A percentile compares a stretch with the other conserved stretches of the same genome.
Evolutionary conservation across 2,113 vertebrate genomes (phyloP).

Genomic region (Phainopepla nitens): DNA sequence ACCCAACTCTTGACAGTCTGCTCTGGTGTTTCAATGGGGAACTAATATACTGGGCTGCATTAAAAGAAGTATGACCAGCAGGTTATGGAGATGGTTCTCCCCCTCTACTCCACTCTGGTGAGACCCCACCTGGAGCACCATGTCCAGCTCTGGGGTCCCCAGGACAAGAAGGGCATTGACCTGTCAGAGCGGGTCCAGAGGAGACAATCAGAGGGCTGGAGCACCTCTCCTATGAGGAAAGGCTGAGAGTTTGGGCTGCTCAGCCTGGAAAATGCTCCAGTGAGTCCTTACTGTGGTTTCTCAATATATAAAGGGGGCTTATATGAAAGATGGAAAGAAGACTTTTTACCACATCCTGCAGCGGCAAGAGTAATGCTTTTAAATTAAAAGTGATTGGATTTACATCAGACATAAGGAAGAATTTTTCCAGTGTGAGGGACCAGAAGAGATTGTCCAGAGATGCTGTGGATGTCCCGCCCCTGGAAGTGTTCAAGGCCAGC

Average conservation of each 20-base stretch:
- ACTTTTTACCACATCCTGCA: not conserved
- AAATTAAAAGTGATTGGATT: not conserved
- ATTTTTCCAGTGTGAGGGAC: not conserved
- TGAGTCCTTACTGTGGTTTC: not conserved
- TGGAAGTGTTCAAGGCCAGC: not conserved
- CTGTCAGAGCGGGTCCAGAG: rapidly evolving
- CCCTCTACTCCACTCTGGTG: rapidly evolving
- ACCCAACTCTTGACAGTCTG: not conserved
- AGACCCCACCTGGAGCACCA: not conserved
- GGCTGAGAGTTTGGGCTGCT: not conserved
- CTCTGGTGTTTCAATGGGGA: not conserved
- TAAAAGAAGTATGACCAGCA: not conserved
- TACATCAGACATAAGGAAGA: not conserved
- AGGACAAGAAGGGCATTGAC: rapidly evolving
- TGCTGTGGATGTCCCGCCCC: not conserved
- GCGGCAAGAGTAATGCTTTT: not conserved
- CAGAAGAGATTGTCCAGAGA: not conserved
- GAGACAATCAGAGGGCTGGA: not conserved
- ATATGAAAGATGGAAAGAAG: not conserved
- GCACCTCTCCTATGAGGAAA: rapidly evolving
- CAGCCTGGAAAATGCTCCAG: not conserved
- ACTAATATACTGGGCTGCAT: not conserved
- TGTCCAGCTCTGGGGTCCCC: not conserved
- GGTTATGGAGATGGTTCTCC: not conserved
- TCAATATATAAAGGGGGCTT: not conserved